Base-by-base conservation (phyloP, 2,113 vertebrate species). In the Alethe diademata region DNA sequence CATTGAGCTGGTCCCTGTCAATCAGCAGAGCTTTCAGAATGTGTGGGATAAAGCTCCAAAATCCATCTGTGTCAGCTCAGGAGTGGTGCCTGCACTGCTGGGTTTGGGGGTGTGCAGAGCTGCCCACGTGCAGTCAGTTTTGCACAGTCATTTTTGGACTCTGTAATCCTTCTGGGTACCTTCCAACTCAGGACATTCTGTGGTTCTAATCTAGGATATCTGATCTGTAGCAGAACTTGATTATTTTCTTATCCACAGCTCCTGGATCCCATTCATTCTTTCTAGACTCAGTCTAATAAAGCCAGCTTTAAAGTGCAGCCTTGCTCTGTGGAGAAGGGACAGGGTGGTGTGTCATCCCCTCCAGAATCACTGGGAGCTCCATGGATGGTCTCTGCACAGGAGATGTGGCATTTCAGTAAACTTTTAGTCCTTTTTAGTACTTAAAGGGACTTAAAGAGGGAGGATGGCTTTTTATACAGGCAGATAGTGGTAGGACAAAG, bases 81-180 rank as follows among this genome's bases (percentile, higher is more conserved):
- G 57, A 45, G 47, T 0, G 25, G 9, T 28, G 78, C 15, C 69
- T 58, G 89, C 69, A 0, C 58, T 29, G 93, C 60, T 31, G 19
- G 0, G 2, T 8, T 28, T 40, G 57, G 5, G 42, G 48, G 1
- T 31, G 64, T 19, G 33, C 16, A 42, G 36, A 7, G 14, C 6
- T 50, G 31, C 50, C 56, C 36, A 4, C 3, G 11, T n/a, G 23
- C 64, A 45, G 3, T 2, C 12, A 4, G 11, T 43, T 69, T 3
- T 64, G 33, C 58, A 24, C 62, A 12, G 31, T 29, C 51, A 16
- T 43, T 74, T 62, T 6, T 42, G 36, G 28, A 9, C 24, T 74
- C 45, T 4, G 0, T 48, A 8, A 28, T 28, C 42, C 18, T 42
- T 5, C 11, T 56, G 48, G 22, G 42, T 83, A 22, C 12, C 18